These are phyloP conservation scores for Pangasius djambal DNA, from an alignment of 2,797 vertebrate species.

Conservation along the genomic window DNA sequence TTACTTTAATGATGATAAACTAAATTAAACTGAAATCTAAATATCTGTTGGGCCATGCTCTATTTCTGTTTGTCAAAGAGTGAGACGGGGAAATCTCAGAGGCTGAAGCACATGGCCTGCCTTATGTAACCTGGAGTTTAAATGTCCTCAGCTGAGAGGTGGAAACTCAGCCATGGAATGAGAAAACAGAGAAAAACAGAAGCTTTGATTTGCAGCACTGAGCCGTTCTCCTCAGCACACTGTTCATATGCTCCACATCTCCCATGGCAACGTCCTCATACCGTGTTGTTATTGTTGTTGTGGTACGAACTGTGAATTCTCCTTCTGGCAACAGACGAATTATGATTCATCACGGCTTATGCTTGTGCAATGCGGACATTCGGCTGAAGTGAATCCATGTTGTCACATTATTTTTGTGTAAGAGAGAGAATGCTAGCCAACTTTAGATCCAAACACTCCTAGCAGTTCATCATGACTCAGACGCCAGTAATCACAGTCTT, in stretches of 20 bases:
- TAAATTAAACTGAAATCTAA: not conserved
- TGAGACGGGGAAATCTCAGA: constrained; percentile 4
- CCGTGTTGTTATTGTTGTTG: constrained; percentile 30
- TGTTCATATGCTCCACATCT: constrained; percentile 19
- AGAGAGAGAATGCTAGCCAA: constrained; percentile 3
- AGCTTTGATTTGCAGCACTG: constrained; percentile 7
- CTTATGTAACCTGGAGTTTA: constrained; percentile 40
- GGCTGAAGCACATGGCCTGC: constrained; percentile 4
- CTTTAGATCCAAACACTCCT: not conserved
- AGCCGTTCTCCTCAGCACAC: not conserved
- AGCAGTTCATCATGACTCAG: constrained; percentile 15
- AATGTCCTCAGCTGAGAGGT: constrained; percentile 31
- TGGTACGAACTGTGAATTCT: constrained; percentile 17
- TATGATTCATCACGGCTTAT: constrained; percentile 32
- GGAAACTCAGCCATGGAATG: constrained; percentile 29
- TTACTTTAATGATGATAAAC: not conserved
- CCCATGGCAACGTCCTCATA: constrained; percentile 10
- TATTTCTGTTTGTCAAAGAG: constrained; percentile 7
- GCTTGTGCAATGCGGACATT: constrained; percentile 11
- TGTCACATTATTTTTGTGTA: constrained; percentile 20
- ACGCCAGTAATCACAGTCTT: constrained; percentile 2
- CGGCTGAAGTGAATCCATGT: constrained; percentile 1
- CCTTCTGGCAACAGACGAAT: constrained; percentile 14
- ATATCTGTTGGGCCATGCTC: not conserved
- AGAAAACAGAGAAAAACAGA: constrained; percentile 25